phyloP scores from a whole-genome alignment of 2,113 vertebrate species.

The Tretioscincus oriximinensis region DNA sequence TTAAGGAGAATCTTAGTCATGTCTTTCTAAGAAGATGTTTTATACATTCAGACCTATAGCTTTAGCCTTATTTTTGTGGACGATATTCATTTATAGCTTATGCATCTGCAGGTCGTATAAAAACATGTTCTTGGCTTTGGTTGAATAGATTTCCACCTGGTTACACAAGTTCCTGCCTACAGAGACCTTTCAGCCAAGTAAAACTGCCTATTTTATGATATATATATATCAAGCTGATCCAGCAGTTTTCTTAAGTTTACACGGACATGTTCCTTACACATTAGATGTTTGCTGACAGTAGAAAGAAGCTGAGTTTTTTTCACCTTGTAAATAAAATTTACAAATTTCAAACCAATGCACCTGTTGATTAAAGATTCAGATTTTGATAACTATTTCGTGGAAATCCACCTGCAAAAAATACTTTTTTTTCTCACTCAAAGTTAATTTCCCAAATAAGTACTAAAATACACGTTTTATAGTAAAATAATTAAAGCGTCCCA shows the following conservation, averaged over 20 bases:
- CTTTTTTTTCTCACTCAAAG: constrained; percentile 31
- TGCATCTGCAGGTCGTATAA: constrained; percentile 23
- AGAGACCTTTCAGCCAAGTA: constrained; percentile 10
- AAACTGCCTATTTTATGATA: background rate
- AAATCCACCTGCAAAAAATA: background rate
- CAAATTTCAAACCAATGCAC: background rate
- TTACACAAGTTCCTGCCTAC: constrained; percentile 3
- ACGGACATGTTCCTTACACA: background rate
- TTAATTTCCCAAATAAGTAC: constrained; percentile 45
- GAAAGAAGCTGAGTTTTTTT: background rate
- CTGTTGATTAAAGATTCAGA: constrained; percentile 2
- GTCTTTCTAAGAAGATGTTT: background rate
- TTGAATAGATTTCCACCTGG: constrained; percentile 1
- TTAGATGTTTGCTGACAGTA: constrained; percentile 12
- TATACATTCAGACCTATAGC: background rate
- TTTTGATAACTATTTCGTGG: background rate
- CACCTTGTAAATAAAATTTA: constrained; percentile 18
- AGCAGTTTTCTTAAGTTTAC: background rate
- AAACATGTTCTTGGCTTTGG: background rate
- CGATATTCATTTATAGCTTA: constrained; percentile 17
- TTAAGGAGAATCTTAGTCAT: background rate
- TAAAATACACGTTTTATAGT: constrained; percentile 55
- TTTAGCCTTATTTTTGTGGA: background rate
- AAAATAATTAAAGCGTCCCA: constrained; percentile 37
- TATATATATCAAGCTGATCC: background rate